phyloP scores from a whole-genome alignment of 1,140 invertebrate species.

The Drosophila repleta region DNA sequence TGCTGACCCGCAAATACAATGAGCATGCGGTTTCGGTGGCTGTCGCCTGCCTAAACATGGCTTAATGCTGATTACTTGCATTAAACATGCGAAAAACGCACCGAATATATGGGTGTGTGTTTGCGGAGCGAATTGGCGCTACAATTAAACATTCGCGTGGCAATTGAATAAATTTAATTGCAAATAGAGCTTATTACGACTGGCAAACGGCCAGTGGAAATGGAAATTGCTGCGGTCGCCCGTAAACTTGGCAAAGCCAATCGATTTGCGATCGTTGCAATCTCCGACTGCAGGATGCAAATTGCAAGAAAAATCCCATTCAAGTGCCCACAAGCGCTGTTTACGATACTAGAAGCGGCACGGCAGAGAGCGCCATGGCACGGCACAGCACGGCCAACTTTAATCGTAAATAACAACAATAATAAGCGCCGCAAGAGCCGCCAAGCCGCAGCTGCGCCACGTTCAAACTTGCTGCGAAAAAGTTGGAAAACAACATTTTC shows the following conservation, averaged over 20 bases:
- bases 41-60: conserved; percentile 62
- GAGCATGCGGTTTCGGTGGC: conserved; percentile 38
- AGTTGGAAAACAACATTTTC: conserved; percentile 32
- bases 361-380: neutral
- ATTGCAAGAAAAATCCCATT: conserved; percentile 51
- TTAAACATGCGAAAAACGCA: conserved; percentile 72
- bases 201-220: conserved; percentile 40
- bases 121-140: conserved; percentile 52
- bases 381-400: conserved; percentile 48
- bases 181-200: conserved; percentile 58
- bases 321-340: conserved; percentile 63
- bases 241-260: conserved; percentile 56
- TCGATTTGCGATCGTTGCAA: conserved; percentile 43
- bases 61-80: conserved; percentile 78
- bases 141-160: conserved; percentile 65
- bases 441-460: conserved; percentile 57
- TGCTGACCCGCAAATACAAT: conserved; percentile 66
- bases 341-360: conserved; percentile 44
- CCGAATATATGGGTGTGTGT: conserved; percentile 13
- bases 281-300: conserved; percentile 33
- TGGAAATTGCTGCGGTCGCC: conserved; percentile 55
- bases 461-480: conserved; percentile 49
- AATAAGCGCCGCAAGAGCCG: conserved; percentile 62
- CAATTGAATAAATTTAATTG: conserved; percentile 81
- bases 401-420: conserved; percentile 80